Conservation (phyloP, 2,888 invertebrate genomes). For the Calameuta pallipes region DNA sequence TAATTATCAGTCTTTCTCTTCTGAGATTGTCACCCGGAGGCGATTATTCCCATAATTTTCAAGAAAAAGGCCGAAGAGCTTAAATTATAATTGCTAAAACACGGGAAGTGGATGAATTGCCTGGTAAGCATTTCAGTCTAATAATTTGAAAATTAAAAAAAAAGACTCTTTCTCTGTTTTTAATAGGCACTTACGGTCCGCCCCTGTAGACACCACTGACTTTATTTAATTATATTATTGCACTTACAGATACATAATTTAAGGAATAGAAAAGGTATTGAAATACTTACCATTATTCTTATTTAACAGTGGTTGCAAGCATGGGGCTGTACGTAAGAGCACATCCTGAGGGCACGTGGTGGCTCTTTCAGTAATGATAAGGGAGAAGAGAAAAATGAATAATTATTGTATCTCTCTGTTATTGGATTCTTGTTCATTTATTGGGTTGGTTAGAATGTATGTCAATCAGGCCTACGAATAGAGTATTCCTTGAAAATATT, state of each 20-base stretch:
- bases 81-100: neutral
- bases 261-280: neutral
- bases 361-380: neutral
- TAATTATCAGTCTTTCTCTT: neutral
- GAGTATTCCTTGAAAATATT: slow-evolving; percentile 25
- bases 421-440: neutral
- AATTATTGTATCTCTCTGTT: neutral
- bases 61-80: neutral
- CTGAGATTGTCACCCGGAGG: neutral
- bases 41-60: neutral
- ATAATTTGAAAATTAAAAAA: neutral
- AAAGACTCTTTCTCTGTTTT: neutral
- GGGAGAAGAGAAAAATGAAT: neutral
- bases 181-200: neutral
- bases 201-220: neutral
- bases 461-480: neutral
- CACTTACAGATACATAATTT: neutral
- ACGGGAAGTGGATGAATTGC: neutral
- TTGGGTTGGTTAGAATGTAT: neutral
- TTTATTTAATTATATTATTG: no score
- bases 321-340: neutral
- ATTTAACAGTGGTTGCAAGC: neutral
- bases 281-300: neutral
- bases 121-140: neutral
- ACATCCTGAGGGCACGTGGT: neutral